A percentile compares a stretch with the other conserved stretches of the same genome.
Conservation (phyloP, 2,888 invertebrate species). For the Trichogramma evanescens region DNA sequence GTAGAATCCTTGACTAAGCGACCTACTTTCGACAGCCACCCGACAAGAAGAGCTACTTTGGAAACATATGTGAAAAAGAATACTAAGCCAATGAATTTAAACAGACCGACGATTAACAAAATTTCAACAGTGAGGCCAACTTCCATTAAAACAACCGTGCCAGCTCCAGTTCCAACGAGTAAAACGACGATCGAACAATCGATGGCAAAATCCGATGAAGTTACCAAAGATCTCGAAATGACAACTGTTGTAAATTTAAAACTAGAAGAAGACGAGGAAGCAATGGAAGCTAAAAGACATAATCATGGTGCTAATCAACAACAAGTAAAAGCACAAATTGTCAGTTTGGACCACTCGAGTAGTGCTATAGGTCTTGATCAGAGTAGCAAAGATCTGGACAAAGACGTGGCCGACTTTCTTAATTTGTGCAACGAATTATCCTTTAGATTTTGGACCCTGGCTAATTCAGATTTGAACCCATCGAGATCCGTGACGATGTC, state of each 20-base stretch:
- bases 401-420: constrained; percentile 70
- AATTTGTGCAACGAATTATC: constrained; percentile 79
- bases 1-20: too few relatives aligned
- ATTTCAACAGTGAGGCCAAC: too few relatives aligned
- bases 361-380: constrained; percentile 64
- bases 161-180: constrained; percentile 4
- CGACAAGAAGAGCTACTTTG: too few relatives aligned
- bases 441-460: constrained; percentile 74
- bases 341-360: constrained; percentile 52
- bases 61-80: too few relatives aligned
- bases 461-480: constrained; percentile 60
- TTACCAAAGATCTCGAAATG: constrained; percentile 30
- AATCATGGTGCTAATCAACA: neutral
- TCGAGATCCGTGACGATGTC: constrained; percentile 73
- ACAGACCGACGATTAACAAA: too few relatives aligned
- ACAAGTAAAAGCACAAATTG: constrained; percentile 47
- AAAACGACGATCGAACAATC: constrained; percentile 3
- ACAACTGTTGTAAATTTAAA: neutral
- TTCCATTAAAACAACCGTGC: too few relatives aligned
- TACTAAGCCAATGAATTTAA: too few relatives aligned
- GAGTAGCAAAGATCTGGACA: constrained; percentile 63
- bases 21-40: too few relatives aligned
- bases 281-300: neutral
- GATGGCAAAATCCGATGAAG: constrained; percentile 23
- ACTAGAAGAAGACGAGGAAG: neutral